Evolutionary conservation across 2,797 vertebrate species (phyloP), one percentile per base, ranked within the genome.

Genomic region (Xenopus petersii): DNA sequence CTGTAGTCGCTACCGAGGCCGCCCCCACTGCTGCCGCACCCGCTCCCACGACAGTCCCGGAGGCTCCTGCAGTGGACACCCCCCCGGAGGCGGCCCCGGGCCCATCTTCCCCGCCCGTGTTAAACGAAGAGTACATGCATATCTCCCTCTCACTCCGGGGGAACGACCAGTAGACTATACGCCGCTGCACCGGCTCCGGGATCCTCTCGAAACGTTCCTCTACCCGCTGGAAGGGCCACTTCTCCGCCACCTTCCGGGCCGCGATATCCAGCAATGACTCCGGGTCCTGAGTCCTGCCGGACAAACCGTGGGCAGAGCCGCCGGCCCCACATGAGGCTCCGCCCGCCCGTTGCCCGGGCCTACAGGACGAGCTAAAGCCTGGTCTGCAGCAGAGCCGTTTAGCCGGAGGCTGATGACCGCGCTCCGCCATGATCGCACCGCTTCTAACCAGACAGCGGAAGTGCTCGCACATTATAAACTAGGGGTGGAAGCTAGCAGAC

Each of bases 401-500:
- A 83, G 94, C 93, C 79, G 92, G 90, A 86, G 95, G 96, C 92
- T 93, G 94, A 89, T 95, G 95, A 83, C 89, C 93, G 89, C 94
- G 95, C 94, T 98, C 96, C 95, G 96, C 95, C 96, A 97, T 98
- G 94, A 94, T 95, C 93, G 93, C 94, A 92, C 94, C 92, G 92
- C 94, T 97, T 97, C 93, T 93, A 91, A 93, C 86, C 91, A 86
- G 82, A 91, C 89, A 88, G 93, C 92, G 94, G 94, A 95, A 96
- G 96, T 96, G 90, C 88, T 87, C 84, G 88, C 91, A 93, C 86
- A 90, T 92, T 94, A 95, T 94, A 94, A 95, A 91, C 86, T 83
- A 79, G 82, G 83, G 83, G 83, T 81, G 85, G 76, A 82, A 82
- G 68, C 59, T 68, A 70, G 62, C 59, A 42, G 7, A 5, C 65